phyloP scores from a whole-genome alignment of 2,888 invertebrate genomes.

The Hylaea fasciaria region DNA sequence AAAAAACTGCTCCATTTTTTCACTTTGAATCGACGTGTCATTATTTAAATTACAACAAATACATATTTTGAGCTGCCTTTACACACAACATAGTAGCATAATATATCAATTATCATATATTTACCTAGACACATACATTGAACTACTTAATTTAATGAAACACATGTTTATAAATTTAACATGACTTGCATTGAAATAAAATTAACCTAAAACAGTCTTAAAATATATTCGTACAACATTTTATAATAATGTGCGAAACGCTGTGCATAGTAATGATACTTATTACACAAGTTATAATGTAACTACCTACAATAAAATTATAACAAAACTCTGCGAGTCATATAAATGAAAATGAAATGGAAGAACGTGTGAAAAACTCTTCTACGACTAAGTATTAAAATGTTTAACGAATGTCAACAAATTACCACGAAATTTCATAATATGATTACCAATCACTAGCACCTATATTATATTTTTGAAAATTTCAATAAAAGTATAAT shows the following conservation, averaged over 20 bases:
- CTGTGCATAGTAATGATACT: conserved; percentile 62
- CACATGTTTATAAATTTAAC: conserved; percentile 43
- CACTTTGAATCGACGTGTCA: neutral
- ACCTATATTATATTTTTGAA: conserved; percentile 56
- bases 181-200: conserved; percentile 63
- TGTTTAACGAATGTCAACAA: conserved; percentile 31
- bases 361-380: conserved; percentile 38
- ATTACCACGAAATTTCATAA: conserved; percentile 50
- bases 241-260: conserved; percentile 62
- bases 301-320: conserved; percentile 44
- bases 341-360: conserved; percentile 47
- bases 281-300: conserved; percentile 40
- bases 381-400: conserved; percentile 37
- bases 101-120: neutral
- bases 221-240: conserved; percentile 55
- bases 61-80: conserved; percentile 55
- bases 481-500: conserved; percentile 23
- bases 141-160: conserved; percentile 39
- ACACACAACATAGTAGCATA: conserved; percentile 32
- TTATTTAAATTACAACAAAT: conserved; percentile 23
- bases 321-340: conserved; percentile 51
- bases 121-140: conserved; percentile 38
- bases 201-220: conserved; percentile 73
- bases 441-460: conserved; percentile 66
- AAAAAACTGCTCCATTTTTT: conserved; percentile 31